These are phyloP conservation scores for Acutogordius australiensis DNA, from an alignment of 2,888 invertebrate species.

Conservation along the genomic window DNA sequence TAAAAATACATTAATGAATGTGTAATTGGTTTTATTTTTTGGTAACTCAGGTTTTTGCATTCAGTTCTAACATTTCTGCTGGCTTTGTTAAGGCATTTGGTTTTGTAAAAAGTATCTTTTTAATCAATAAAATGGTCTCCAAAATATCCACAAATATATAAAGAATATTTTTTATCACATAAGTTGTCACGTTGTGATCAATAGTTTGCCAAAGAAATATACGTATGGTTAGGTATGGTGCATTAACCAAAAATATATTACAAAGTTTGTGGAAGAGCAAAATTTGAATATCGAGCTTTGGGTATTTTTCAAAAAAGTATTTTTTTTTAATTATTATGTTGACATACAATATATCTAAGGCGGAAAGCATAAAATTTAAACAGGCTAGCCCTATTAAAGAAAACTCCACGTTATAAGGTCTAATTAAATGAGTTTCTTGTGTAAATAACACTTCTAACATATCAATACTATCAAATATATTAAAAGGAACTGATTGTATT, in stretches of 20 bases:
- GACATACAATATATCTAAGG: background rate
- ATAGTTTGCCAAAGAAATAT: background rate
- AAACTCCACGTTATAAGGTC: background rate
- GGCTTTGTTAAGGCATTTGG: no score
- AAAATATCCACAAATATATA: slow-evolving; percentile 4
- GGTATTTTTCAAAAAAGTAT: background rate
- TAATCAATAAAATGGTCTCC: background rate
- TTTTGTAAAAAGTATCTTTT: background rate
- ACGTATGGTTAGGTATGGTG: background rate
- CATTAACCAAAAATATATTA: slow-evolving; percentile 4
- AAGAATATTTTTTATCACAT: slow-evolving; percentile 5
- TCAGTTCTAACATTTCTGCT: no score
- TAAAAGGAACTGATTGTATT: slow-evolving; percentile 9
- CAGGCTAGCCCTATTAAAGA: background rate
- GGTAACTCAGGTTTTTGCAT: no score
- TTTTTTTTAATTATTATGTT: background rate
- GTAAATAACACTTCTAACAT: slow-evolving; percentile 8
- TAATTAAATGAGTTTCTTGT: background rate
- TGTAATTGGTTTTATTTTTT: no score
- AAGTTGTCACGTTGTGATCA: background rate
- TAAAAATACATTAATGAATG: no score
- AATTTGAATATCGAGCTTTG: background rate
- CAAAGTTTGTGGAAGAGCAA: background rate
- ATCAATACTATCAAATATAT: slow-evolving; percentile 11
- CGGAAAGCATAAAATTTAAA: background rate